Evolutionary conservation across 2,113 vertebrate genomes (phyloP), one percentile per base, ranked within the genome.

Genomic region (Pseudorectes ferrugineus): DNA sequence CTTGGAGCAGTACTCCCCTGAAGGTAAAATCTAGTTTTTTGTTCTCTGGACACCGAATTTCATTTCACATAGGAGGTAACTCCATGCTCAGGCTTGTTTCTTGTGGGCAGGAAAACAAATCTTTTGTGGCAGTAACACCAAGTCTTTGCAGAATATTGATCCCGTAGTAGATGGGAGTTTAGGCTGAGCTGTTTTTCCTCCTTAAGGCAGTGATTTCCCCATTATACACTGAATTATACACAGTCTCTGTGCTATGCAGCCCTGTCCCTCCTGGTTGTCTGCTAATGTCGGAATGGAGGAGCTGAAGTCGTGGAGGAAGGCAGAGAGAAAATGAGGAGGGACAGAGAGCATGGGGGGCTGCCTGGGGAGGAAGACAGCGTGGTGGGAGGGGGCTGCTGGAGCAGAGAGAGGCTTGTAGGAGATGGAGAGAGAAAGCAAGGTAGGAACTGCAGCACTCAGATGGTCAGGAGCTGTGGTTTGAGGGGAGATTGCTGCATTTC

Each of bases 331-430:
- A 62, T 19, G 68, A 70, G 54, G 46, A 52, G 51, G 33, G 70
- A 43, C 23, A 8, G 67, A 54, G 70, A 28, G 55, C 3, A 7
- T 0, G 9, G 54, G 18, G 13, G 19, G 16, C 20, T 59, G 55
- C 26, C 31, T 1, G 1, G 16, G 42, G 45, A 29, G 25, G 43
- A 36, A 25, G 29, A 28, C 31, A 54, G 43, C 0, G 0, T 29
- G 43, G 16, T 11, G 6, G 12, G 14, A 33, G 9, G 13, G 29
- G 67, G 29, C 62, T 72, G 89, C 52, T 28, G 57, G 31, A 52
- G 36, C 19, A 46, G 55, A 51, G 59, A 14, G n/a, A 35, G 35
- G 38, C 33, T 70, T 9, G 33, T 33, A 36, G 45, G 28, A 67
- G 42, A 9, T 24, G 15, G 52, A 65, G 81, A 33, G 42, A 52